Percentiles rank a stretch among this genome's conserved stretches.
These are phyloP conservation scores for Diorhabda sublineata DNA, from an alignment of 1,140 invertebrate genomes.

Conservation along the genomic window DNA sequence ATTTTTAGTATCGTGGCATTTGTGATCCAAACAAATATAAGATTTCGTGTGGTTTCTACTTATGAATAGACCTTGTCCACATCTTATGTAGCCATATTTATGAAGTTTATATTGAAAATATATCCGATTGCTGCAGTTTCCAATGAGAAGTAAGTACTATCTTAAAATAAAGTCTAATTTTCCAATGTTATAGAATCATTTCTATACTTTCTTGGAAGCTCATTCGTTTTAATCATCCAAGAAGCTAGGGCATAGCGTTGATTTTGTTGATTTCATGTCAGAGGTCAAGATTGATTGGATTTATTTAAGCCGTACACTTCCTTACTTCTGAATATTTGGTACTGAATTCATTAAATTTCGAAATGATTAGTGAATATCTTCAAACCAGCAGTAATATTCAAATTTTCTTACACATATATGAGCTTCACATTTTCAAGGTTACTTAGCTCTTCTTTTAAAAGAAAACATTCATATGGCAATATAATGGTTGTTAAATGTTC, in stretches of 20 bases:
- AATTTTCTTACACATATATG: neutral
- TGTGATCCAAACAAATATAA: conserved; percentile 15
- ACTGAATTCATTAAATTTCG: too few relatives aligned
- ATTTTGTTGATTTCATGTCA: conserved; percentile 32
- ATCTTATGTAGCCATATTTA: conserved; percentile 44
- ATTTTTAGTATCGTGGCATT: conserved; percentile 12
- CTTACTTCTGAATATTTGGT: neutral
- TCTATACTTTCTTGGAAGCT: neutral
- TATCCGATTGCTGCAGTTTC: conserved; percentile 27
- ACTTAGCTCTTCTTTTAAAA: conserved; percentile 14
- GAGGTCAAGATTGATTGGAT: conserved; percentile 33
- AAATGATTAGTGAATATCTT: neutral
- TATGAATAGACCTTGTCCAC: conserved; percentile 30
- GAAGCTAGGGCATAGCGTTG: conserved; percentile 20
- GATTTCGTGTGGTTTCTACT: conserved; percentile 21
- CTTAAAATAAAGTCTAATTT: neutral
- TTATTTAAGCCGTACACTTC: conserved; percentile 12
- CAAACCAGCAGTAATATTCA: neutral
- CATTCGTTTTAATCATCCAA: conserved; percentile 4
- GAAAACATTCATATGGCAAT: neutral
- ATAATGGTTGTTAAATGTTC: neutral
- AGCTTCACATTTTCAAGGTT: conserved; percentile 31
- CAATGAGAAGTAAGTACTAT: conserved; percentile 40
- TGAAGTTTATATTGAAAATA: conserved; percentile 34
- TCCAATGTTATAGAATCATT: neutral